Conservation (phyloP, 2,888 invertebrate species). For the Drosophila niveifrons region DNA sequence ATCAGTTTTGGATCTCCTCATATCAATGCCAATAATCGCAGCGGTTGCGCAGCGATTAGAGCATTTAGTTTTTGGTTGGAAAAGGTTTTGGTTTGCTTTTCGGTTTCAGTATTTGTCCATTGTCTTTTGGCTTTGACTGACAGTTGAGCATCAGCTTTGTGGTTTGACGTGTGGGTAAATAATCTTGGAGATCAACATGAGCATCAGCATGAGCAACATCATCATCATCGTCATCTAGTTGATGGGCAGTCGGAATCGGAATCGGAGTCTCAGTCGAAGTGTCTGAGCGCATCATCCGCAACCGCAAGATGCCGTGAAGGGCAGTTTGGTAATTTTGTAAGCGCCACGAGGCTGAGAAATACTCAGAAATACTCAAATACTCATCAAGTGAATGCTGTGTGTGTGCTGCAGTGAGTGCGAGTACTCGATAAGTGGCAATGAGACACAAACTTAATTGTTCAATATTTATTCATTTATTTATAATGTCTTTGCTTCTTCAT, state of each 20-base stretch:
- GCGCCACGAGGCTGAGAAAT: constrained; percentile 74
- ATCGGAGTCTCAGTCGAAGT: neutral
- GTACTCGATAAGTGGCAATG: constrained; percentile 57
- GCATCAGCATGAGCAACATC: constrained; percentile 21
- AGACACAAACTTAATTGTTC: constrained; percentile 68
- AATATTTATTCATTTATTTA: constrained; percentile 75
- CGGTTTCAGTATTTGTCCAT: constrained; percentile 13
- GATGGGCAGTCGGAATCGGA: neutral
- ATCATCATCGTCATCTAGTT: constrained; percentile 8
- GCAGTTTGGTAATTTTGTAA: constrained; percentile 75
- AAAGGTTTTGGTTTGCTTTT: constrained; percentile 17
- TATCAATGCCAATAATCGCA: constrained; percentile 61
- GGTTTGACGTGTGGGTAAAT: constrained; percentile 48
- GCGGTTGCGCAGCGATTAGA: constrained; percentile 63
- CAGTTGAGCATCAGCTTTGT: constrained; percentile 12
- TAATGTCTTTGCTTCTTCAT: constrained; percentile 40
- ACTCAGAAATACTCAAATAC: constrained; percentile 51
- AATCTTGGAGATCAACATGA: constrained; percentile 50
- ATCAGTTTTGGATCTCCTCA: constrained; percentile 41
- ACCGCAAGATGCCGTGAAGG: constrained; percentile 74
- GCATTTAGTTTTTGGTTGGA: constrained; percentile 52
- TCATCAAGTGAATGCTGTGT: constrained; percentile 32
- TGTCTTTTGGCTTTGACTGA: constrained; percentile 24
- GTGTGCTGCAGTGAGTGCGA: constrained; percentile 26
- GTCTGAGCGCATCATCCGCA: constrained; percentile 26